Conservation (phyloP, 1,140 invertebrate species). For the Hyles vespertilio region DNA sequence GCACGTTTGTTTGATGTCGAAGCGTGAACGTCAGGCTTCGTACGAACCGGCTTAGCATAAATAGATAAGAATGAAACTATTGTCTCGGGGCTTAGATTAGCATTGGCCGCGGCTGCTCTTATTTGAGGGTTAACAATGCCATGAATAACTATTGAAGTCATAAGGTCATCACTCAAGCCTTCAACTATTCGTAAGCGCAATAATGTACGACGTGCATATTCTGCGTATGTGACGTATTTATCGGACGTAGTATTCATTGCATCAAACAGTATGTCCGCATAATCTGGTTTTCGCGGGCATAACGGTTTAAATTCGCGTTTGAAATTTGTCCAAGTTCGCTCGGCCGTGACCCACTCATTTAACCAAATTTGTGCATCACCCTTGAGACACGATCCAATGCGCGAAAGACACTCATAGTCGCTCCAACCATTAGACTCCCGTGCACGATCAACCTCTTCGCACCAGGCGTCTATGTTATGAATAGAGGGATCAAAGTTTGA, state of each 20-base stretch:
- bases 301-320: slow-evolving; percentile 1
- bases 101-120: slow-evolving; percentile 6
- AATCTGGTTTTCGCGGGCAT: slow-evolving; percentile 10
- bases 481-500: slow-evolving; percentile 10
- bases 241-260: slow-evolving; percentile 6
- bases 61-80: slow-evolving; percentile 12
- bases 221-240: slow-evolving; percentile 4
- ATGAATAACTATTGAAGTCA: slow-evolving; percentile 4
- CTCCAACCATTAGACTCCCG: slow-evolving; percentile 1
- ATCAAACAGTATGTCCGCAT: slow-evolving; percentile 6
- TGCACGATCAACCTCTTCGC: slow-evolving; percentile 6
- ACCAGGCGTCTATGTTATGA: slow-evolving; percentile 3
- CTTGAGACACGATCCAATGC: slow-evolving; percentile 3
- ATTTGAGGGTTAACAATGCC: slow-evolving; percentile 7
- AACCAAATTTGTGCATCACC: slow-evolving; percentile 8
- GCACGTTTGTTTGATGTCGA: no score
- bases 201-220: slow-evolving; percentile 7
- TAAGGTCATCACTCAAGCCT: slow-evolving; percentile 4
- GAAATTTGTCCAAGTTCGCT: slow-evolving; percentile 8
- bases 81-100: neutral
- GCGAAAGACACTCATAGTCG: slow-evolving; percentile 8
- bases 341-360: slow-evolving; percentile 7
- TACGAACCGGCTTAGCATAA: slow-evolving; percentile 3
- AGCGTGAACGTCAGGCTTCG: neutral
- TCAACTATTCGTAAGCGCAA: slow-evolving; percentile 8